Percentiles rank a stretch among this genome's conserved stretches.
Conservation (phyloP, 1,140 invertebrate species). For the Caenorhabditis latens region DNA sequence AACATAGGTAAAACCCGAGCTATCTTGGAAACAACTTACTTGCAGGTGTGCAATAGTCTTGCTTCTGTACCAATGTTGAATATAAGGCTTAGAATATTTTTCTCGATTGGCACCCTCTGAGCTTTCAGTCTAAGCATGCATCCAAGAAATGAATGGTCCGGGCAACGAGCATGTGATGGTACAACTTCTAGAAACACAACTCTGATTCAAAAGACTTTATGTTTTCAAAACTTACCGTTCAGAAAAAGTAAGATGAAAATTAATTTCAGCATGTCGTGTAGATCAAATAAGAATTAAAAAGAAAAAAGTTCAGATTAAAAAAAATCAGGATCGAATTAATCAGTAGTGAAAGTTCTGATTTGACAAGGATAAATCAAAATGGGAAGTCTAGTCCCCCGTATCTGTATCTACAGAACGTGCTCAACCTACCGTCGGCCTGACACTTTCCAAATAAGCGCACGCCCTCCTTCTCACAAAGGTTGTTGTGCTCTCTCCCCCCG, state of each 20-base stretch:
- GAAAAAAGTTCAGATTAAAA: not conserved
- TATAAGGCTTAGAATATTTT: slow-evolving; percentile 64
- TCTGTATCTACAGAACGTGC: slow-evolving; percentile 47
- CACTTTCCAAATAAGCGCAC: slow-evolving; percentile 52
- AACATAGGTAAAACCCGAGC: not conserved
- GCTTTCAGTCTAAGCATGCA: slow-evolving; percentile 64
- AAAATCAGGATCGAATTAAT: not conserved
- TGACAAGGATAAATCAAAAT: slow-evolving; percentile 47
- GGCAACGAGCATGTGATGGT: slow-evolving; percentile 43
- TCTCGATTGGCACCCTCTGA: slow-evolving; percentile 65
- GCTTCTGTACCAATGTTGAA: slow-evolving; percentile 66
- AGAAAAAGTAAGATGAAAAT: slow-evolving; percentile 20
- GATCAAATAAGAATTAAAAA: not conserved
- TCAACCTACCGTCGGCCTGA: slow-evolving; percentile 8
- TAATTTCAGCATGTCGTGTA: not conserved
- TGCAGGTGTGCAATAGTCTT: slow-evolving; percentile 65
- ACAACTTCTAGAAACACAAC: not conserved
- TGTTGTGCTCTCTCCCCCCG: slow-evolving; percentile 38
- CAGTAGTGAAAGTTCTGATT: not conserved
- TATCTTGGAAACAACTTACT: slow-evolving; percentile 19
- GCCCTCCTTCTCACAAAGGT: slow-evolving; percentile 47
- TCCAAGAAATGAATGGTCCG: slow-evolving; percentile 64
- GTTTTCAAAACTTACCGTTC: not conserved
- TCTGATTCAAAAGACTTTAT: not conserved
- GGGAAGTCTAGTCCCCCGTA: slow-evolving; percentile 26